Percentiles rank a stretch among this genome's conserved stretches.
These are phyloP conservation scores for Eubucco bourcierii DNA, from an alignment of 2,113 vertebrate species.

Conservation along the genomic window DNA sequence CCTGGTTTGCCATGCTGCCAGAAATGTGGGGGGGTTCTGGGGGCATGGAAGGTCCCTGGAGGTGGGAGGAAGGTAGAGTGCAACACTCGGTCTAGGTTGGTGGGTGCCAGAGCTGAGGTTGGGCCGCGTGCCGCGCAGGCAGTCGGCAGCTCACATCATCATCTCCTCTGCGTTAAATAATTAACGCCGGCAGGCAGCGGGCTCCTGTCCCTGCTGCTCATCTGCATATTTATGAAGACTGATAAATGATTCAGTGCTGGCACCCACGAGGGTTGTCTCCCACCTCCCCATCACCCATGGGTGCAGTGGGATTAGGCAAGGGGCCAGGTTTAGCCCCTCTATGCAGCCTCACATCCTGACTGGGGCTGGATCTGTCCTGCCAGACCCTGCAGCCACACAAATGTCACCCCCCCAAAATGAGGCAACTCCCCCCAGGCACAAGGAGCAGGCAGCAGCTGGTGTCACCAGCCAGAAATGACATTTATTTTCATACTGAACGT, in stretches of 20 bases:
- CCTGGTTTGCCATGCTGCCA: neutral
- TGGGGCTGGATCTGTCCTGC: neutral
- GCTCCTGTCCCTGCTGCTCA: constrained; percentile 63
- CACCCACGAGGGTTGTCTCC: neutral
- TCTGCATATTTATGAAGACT: constrained; percentile 82
- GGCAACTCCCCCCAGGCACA: neutral
- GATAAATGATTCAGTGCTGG: constrained; percentile 72
- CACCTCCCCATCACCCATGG: neutral
- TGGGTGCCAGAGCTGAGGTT: fast-evolving
- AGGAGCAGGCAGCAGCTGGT: neutral
- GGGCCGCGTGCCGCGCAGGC: neutral
- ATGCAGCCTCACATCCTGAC: fast-evolving
- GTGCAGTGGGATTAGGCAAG: neutral
- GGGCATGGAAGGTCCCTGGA: neutral
- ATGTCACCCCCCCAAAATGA: fast-evolving
- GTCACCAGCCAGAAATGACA: constrained; percentile 55
- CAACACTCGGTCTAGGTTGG: fast-evolving
- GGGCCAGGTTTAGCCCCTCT: neutral
- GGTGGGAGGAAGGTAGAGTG: neutral
- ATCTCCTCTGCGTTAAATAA: constrained; percentile 74
- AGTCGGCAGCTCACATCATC: constrained; percentile 22
- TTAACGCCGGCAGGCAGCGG: constrained; percentile 71
- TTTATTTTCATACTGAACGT: constrained; percentile 76
- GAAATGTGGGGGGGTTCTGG: neutral
- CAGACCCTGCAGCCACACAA: neutral